Base-by-base conservation (phyloP, 2,888 invertebrate species). In the Polyommatus iphigenia region DNA sequence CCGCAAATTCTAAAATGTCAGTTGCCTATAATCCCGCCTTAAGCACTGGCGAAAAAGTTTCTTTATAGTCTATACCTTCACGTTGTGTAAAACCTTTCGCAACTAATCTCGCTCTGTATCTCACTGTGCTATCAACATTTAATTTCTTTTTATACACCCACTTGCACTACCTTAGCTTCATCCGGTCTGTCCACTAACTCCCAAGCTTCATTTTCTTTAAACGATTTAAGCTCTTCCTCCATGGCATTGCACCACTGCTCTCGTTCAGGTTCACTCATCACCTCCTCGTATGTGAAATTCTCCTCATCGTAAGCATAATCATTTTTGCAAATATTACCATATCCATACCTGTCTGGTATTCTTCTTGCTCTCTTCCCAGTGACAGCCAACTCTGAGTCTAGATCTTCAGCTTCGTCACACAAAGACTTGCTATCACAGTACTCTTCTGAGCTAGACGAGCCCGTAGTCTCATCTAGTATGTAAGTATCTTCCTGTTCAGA, bases 1-100 rank as follows among this genome's bases (percentile, higher is more conserved):
- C n/a, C n/a, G n/a, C n/a, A n/a, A n/a, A n/a, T n/a, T n/a, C n/a
- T n/a, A n/a, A n/a, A n/a, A n/a, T n/a, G n/a, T n/a, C n/a, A n/a
- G n/a, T n/a, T n/a, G n/a, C n/a, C n/a, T n/a, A n/a, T n/a, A n/a
- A n/a, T n/a, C n/a, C n/a, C n/a, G n/a, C n/a, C n/a, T n/a, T 46
- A 20, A 83, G 50, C 18, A 83, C 82, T 36, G 82, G 83, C 13
- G 83, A 83, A 78, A 82, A 83, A 46, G 77, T 80, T 72, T 79
- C 79, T 59, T 78, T 72, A 78, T 77, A 79, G 76, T 78, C 77
- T 24, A 79, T 77, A 8, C 77, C 78, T 75, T 50, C 59, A 10
- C 36, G 41, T 67, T 78, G 79, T 50, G 77, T 73, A 18, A 78
- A 80, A 73, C 79, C 80, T 79, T 80, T 80, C 5, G 79, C 80